phyloP scores from a whole-genome alignment of 2,113 vertebrate genomes.

The Onychostruthus taczanowskii region DNA sequence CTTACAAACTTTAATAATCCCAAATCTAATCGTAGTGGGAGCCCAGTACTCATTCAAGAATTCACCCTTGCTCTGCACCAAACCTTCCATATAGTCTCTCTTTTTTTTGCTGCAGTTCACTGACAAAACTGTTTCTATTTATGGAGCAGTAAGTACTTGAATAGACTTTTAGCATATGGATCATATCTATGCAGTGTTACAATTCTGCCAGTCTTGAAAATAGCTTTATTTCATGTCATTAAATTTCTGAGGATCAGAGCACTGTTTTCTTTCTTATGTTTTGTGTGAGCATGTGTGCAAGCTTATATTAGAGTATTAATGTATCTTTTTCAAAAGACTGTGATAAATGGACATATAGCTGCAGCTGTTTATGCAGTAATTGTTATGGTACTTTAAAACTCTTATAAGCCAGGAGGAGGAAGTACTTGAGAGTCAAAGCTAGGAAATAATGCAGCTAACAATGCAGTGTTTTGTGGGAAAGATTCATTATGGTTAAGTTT shows the following conservation, averaged over 20 bases:
- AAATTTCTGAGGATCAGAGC: background rate
- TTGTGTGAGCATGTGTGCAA: background rate
- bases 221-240: background rate
- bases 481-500: background rate
- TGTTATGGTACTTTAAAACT: conserved; percentile 35
- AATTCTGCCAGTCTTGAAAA: background rate
- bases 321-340: background rate
- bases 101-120: background rate
- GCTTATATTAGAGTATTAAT: background rate
- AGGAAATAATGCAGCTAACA: conserved; percentile 39
- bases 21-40: background rate
- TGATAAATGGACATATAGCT: conserved; percentile 32
- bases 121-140: conserved; percentile 18
- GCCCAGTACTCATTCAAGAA: background rate
- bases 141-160: background rate
- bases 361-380: conserved; percentile 25
- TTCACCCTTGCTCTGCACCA: background rate
- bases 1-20: background rate
- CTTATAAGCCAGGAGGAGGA: conserved; percentile 6
- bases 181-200: background rate
- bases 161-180: background rate
- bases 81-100: background rate
- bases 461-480: background rate
- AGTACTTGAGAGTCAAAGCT: conserved; percentile 42
- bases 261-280: background rate